Conservation (phyloP, 2,113 vertebrate species). For the Cheirogaleus medius region DNA sequence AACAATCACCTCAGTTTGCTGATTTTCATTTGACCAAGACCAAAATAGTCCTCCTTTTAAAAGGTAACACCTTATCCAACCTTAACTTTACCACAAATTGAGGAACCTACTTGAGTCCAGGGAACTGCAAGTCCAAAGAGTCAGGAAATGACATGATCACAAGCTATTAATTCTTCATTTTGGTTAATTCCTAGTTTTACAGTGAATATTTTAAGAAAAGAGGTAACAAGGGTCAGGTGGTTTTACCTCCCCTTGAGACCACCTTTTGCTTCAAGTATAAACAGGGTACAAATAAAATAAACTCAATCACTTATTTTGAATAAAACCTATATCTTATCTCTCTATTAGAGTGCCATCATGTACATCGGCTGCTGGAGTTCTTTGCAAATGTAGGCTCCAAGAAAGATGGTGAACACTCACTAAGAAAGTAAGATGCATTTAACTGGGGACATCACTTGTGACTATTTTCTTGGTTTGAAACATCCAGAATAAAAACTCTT, state of each 20-base stretch:
- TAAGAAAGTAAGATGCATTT: background rate
- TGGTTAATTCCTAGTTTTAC: background rate
- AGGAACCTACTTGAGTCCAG: background rate
- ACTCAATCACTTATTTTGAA: background rate
- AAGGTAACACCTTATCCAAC: background rate
- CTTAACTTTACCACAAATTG: slow-evolving; percentile 19
- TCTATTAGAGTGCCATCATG: background rate
- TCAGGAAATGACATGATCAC: background rate
- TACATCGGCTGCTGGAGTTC: background rate
- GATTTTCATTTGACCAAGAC: slow-evolving; percentile 27
- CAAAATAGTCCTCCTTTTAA: background rate
- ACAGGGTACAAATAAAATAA: background rate
- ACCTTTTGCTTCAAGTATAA: background rate
- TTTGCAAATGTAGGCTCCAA: background rate
- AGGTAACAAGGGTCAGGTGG: background rate
- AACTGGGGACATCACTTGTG: background rate
- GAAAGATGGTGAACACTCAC: background rate
- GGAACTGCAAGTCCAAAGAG: background rate
- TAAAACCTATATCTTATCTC: background rate
- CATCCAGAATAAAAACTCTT: background rate
- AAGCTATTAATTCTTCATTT: background rate
- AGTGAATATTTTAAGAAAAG: background rate
- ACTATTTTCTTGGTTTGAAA: slow-evolving; percentile 6
- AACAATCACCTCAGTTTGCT: background rate
- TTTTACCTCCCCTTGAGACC: background rate